Percentiles rank a stretch among this genome's conserved stretches.
Evolutionary conservation across 2,113 vertebrate genomes (phyloP).

Genomic region (Pipra filicauda): DNA sequence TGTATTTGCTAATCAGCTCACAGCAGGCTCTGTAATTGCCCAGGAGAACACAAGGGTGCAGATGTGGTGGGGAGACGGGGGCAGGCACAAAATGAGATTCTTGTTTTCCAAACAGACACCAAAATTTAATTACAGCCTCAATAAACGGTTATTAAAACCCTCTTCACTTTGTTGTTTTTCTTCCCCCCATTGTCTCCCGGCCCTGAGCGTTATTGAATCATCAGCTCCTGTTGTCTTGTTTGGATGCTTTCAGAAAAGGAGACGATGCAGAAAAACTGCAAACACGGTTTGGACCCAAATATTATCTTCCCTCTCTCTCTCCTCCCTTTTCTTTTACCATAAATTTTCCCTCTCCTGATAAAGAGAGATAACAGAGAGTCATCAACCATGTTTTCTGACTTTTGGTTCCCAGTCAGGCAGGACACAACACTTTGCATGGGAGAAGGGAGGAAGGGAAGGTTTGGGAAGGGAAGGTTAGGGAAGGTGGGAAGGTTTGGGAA

Average conservation of each 20-base stretch:
- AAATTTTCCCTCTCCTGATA: background rate
- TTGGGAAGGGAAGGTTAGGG: background rate
- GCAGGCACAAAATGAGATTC: slow-evolving; percentile 74
- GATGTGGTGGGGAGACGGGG: slow-evolving; percentile 58
- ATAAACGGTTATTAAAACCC: slow-evolving; percentile 79
- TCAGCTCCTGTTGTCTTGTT: slow-evolving; percentile 66
- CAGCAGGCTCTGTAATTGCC: slow-evolving; percentile 65
- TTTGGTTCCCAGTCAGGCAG: background rate
- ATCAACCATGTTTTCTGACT: background rate
- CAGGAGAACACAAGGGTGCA: slow-evolving; percentile 71
- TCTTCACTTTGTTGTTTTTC: slow-evolving; percentile 51
- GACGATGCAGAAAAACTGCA: slow-evolving; percentile 63
- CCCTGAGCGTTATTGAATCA: slow-evolving; percentile 70
- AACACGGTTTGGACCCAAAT: slow-evolving; percentile 62
- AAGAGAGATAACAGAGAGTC: background rate
- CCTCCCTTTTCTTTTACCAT: background rate
- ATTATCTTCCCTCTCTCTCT: slow-evolving; percentile 14
- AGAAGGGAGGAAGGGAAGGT: background rate
- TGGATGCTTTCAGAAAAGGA: slow-evolving; percentile 66
- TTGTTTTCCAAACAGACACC: slow-evolving; percentile 81
- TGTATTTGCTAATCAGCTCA: slow-evolving; percentile 73
- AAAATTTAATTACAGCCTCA: slow-evolving; percentile 79
- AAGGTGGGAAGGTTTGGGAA: background rate
- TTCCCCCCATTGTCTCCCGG: slow-evolving; percentile 73
- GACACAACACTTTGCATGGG: background rate